Base-by-base conservation (phyloP, 2,888 invertebrate species). In the Pimpla rufipes region DNA sequence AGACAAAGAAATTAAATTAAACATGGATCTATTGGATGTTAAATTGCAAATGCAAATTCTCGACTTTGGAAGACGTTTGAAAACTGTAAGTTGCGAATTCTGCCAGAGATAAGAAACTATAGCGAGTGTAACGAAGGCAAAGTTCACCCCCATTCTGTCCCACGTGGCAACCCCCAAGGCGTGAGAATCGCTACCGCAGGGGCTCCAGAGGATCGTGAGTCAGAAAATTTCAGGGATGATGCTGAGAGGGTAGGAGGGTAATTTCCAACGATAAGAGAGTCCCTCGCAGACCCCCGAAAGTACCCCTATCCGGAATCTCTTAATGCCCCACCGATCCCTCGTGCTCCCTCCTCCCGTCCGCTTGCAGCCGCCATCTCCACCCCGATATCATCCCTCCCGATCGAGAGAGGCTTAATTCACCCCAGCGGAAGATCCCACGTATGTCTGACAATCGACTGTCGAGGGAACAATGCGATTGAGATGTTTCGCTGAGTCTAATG, bases 241-340 rank as follows among this genome's bases (percentile, higher is more conserved):
- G 55, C 71, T 71, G 71, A 81, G 81, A 59, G 81, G 81, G 77
- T 68, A 71, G 77, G n/a, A n/a, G n/a, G n/a, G 71, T 77, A 50
- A 73, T 81, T 71, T 66, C 42, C 57, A 57, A n/a, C 71, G 81
- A 81, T 77, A 81, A 71, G 70, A 57, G 57, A 71, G 68, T 80
- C 75, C 42, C 52, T 29, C 75, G 21, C 37, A 45, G 55, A 47
- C 68, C 57, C 29, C 29, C 45, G 10, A 23, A 71, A 76, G 40
- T 62, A 18, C 64, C 70, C 45, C 66, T 76, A 55, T 76, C 70
- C 37, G 47, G 40, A 70, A 67, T 50, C 68, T 68, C 29, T 74
- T 80, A 68, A 75, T 62, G 68, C 52, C 23, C 11, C 21, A 2
- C 16, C 50, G 55, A 55, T 55, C 42, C 37, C 45, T 59, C 21